Evolutionary conservation across 2,888 invertebrate species (phyloP).

Genomic region (Epirrita christyi): DNA sequence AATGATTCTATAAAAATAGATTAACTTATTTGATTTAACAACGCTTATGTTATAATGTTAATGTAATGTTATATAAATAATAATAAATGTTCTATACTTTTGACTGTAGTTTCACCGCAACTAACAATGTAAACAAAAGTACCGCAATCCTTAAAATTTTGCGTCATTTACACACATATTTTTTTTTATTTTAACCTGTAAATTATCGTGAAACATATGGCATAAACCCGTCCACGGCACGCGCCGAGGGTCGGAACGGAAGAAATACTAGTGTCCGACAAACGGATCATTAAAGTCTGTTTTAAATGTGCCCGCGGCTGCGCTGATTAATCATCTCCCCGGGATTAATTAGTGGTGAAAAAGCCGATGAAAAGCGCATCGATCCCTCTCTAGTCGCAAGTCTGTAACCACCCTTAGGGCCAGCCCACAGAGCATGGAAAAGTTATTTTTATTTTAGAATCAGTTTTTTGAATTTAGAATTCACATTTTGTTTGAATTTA

Average conservation of each 20-base stretch:
- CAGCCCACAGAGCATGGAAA: constrained; percentile 31
- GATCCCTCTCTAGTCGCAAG: constrained; percentile 48
- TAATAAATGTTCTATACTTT: neutral
- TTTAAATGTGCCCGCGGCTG: constrained; percentile 68
- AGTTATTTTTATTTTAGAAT: constrained; percentile 5
- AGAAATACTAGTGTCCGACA: constrained; percentile 67
- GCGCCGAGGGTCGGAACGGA: constrained; percentile 49
- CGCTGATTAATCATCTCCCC: constrained; percentile 74
- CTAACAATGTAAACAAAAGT: constrained; percentile 14
- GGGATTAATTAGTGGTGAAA: constrained; percentile 73
- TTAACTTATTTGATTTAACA: no score
- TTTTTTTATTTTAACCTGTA: constrained; percentile 57
- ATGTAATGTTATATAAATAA: no score
- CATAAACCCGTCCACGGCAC: constrained; percentile 64
- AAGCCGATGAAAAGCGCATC: constrained; percentile 59
- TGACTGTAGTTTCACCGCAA: neutral
- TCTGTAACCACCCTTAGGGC: constrained; percentile 50
- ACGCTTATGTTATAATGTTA: no score
- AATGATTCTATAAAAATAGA: no score
- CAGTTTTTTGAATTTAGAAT: neutral
- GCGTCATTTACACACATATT: constrained; percentile 40
- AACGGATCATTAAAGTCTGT: constrained; percentile 74
- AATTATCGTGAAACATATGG: constrained; percentile 57
- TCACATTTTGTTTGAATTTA: no score
- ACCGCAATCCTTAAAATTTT: constrained; percentile 23